A percentile compares a stretch with the other conserved stretches of the same genome.
Conservation (phyloP, 2,888 invertebrate species). For the Apamea epomidion region DNA sequence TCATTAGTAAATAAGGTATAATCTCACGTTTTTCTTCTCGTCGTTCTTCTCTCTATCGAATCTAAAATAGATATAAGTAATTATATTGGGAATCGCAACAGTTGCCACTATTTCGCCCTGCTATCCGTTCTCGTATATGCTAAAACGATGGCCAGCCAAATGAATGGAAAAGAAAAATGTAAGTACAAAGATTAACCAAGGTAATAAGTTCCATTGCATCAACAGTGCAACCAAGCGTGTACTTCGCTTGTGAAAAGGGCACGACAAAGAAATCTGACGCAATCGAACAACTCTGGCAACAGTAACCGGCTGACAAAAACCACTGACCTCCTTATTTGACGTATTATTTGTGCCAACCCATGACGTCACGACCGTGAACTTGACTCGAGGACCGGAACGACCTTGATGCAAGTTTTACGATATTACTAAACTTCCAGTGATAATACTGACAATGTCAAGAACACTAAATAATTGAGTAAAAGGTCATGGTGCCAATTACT, state of each 20-base stretch:
- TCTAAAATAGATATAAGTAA: not conserved
- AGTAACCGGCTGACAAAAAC: constrained; percentile 35
- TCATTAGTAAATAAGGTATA: not conserved
- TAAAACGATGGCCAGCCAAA: not conserved
- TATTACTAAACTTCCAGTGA: constrained; percentile 1
- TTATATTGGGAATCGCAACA: not conserved
- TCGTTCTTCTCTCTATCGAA: not conserved
- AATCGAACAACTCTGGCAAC: constrained; percentile 45
- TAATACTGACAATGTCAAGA: constrained; percentile 43
- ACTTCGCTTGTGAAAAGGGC: constrained; percentile 39
- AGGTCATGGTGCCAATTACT: constrained; percentile 8
- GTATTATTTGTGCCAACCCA: constrained; percentile 45
- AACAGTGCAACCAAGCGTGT: constrained; percentile 3
- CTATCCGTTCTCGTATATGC: not conserved
- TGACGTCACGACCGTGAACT: constrained; percentile 72
- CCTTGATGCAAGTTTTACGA: constrained; percentile 50
- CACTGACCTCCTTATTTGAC: constrained; percentile 64
- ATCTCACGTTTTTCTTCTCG: not conserved
- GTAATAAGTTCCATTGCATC: constrained; percentile 7
- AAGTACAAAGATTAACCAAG: not conserved
- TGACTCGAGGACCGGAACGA: constrained; percentile 66
- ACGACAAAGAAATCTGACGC: constrained; percentile 40
- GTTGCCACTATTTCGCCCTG: not conserved
- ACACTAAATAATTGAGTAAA: constrained; percentile 4
- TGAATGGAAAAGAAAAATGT: not conserved